These are phyloP conservation scores for Dasyurus viverrinus DNA, from an alignment of 2,113 vertebrate species.

Conservation along the genomic window DNA sequence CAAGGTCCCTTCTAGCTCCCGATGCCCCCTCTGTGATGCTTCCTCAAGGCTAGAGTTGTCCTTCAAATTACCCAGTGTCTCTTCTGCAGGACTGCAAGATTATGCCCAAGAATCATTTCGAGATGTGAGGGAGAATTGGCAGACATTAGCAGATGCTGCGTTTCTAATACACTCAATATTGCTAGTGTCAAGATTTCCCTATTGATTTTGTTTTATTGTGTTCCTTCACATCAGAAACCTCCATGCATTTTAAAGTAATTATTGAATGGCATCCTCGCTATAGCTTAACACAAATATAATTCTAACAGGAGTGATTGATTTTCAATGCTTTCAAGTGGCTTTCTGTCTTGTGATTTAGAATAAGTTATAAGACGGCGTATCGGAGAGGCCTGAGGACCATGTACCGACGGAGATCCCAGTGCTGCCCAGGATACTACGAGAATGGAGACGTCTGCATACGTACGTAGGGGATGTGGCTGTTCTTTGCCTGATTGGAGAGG, in stretches of 20 bases:
- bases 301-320: slow-evolving; percentile 81
- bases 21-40: background rate
- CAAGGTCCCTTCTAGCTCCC: background rate
- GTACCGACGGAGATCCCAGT: slow-evolving; percentile 98
- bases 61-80: background rate
- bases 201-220: slow-evolving; percentile 80
- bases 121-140: background rate
- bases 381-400: slow-evolving; percentile 96
- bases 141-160: background rate
- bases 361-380: slow-evolving; percentile 99
- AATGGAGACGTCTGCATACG: slow-evolving; percentile 96
- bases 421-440: slow-evolving; percentile 98
- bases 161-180: slow-evolving; percentile 53
- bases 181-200: slow-evolving; percentile 52
- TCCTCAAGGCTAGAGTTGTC: background rate
- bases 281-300: slow-evolving; percentile 81
- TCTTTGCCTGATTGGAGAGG: background rate
- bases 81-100: background rate
- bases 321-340: slow-evolving; percentile 74
- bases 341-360: slow-evolving; percentile 88
- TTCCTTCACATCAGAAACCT: slow-evolving; percentile 77
- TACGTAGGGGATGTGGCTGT: slow-evolving; percentile 83
- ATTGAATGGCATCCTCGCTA: slow-evolving; percentile 78
- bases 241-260: slow-evolving; percentile 84
- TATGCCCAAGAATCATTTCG: background rate